Conservation (phyloP, 2,797 vertebrate species). For the Aphelocoma californica region DNA sequence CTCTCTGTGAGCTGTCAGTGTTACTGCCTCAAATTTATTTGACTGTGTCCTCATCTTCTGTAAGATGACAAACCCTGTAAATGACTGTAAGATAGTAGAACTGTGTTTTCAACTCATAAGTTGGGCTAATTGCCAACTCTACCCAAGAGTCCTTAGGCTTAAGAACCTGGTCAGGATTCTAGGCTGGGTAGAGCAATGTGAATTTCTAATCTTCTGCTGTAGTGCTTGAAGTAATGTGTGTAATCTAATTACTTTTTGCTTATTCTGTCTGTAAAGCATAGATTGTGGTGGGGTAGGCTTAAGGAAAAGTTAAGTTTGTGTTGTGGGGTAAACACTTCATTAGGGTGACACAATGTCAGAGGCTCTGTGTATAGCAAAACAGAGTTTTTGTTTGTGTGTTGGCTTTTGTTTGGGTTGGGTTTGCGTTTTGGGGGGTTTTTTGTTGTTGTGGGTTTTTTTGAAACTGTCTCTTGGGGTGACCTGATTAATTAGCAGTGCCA, state of each 20-base stretch:
- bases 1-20: not conserved
- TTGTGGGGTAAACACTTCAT: not conserved
- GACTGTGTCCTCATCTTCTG: not conserved
- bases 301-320: not conserved
- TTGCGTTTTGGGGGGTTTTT: not conserved
- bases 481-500: not conserved
- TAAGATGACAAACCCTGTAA: not conserved
- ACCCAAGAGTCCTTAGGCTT: not conserved
- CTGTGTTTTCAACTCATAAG: not conserved
- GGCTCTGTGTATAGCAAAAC: not conserved
- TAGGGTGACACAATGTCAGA: not conserved
- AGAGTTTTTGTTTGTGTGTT: not conserved
- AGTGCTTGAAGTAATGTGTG: not conserved
- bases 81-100: not conserved
- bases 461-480: not conserved
- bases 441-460: not conserved
- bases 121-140: not conserved
- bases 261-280: not conserved
- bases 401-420: not conserved
- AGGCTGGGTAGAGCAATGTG: not conserved
- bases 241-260: not conserved
- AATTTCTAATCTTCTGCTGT: not conserved
- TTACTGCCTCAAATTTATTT: not conserved
- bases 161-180: not conserved
- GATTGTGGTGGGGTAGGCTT: not conserved